Conservation (phyloP, 53 echinoderm and acorn worm genomes). For the Crossaster papposus region DNA sequence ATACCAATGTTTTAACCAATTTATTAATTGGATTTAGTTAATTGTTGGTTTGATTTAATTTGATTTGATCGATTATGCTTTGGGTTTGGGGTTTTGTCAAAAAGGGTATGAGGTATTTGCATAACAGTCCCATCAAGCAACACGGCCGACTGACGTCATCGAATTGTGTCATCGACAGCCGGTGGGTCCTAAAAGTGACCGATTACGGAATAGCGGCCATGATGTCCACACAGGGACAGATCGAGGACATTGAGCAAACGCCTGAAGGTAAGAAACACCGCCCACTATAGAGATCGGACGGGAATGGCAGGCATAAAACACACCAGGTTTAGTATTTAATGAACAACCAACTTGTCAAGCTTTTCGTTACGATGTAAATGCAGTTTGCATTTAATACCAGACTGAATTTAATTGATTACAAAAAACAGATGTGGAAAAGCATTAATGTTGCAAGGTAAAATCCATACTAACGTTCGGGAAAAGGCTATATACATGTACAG, state of each 20-base stretch:
- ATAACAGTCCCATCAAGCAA: slow-evolving; percentile 60
- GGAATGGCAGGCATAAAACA: not conserved
- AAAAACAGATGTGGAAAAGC: not conserved
- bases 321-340: not conserved
- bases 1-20: too few relatives aligned
- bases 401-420: not conserved
- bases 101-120: slow-evolving; percentile 67
- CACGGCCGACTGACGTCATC: slow-evolving; percentile 74
- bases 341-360: not conserved
- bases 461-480: not conserved
- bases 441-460: not conserved
- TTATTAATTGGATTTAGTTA: too few relatives aligned
- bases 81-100: too few relatives aligned
- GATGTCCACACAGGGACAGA: slow-evolving; percentile 6
- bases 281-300: not conserved
- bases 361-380: too few relatives aligned
- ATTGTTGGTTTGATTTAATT: too few relatives aligned
- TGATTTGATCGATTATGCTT: too few relatives aligned
- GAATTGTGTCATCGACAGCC: slow-evolving; percentile 76
- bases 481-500: not conserved
- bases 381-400: not conserved
- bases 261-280: slow-evolving; percentile 40
- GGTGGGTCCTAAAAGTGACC: slow-evolving; percentile 66
- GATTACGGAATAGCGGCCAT: slow-evolving; percentile 61
- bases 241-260: not conserved